Conservation (phyloP, 1,140 invertebrate genomes). For the Aphaenogaster floridana region DNA sequence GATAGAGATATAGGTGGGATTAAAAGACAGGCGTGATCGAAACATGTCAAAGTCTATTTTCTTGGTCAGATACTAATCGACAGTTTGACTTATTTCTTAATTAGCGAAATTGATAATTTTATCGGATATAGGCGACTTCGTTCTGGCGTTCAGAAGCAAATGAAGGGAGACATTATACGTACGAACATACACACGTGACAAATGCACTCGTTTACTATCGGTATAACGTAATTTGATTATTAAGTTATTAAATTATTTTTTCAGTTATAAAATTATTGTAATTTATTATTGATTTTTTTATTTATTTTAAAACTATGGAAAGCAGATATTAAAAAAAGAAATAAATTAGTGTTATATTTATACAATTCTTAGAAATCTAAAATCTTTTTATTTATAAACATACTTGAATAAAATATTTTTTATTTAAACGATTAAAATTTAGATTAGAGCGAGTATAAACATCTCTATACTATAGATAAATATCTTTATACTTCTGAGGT, state of each 20-base stretch:
- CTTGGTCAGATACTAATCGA: background rate
- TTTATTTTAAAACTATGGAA: background rate
- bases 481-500: background rate
- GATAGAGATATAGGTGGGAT: constrained; percentile 31
- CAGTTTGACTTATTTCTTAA: background rate
- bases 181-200: background rate
- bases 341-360: background rate
- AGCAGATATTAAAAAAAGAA: background rate
- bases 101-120: constrained; percentile 13
- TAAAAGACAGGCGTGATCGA: constrained; percentile 32
- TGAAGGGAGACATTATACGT: background rate
- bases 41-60: constrained; percentile 20
- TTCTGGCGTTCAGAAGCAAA: background rate
- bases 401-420: background rate
- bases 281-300: background rate
- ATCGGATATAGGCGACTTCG: background rate
- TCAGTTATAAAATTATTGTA: background rate
- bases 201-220: background rate
- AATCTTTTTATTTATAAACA: background rate
- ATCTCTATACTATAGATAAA: background rate
- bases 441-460: background rate
- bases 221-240: background rate
- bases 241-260: background rate
- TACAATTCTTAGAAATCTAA: background rate
- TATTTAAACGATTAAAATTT: background rate